A percentile compares a stretch with the other conserved stretches of the same genome.
Conservation (phyloP, 2,113 vertebrate genomes). For the Gadus macrocephalus region DNA sequence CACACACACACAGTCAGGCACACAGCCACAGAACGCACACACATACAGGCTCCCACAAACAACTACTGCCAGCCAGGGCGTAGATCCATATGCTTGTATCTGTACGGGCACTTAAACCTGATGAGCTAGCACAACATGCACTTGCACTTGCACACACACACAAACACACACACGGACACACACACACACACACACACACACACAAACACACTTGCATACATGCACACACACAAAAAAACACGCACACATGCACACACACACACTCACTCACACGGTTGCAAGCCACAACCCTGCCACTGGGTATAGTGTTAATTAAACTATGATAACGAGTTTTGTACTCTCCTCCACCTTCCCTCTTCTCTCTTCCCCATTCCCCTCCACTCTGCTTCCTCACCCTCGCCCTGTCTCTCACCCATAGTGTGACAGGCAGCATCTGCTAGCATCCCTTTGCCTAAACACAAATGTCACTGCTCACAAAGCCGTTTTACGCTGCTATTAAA, state of each 20-base stretch:
- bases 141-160: neutral
- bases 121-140: neutral
- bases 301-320: constrained; percentile 48
- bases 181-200: neutral
- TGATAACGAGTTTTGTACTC: constrained; percentile 18
- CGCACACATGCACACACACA: constrained; percentile 2
- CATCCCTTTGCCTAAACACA: no score
- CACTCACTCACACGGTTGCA: neutral
- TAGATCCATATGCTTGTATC: neutral
- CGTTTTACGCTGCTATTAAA: neutral
- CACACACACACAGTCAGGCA: neutral
- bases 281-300: constrained; percentile 7
- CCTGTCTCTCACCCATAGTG: no score
- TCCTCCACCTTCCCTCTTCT: constrained; percentile 17
- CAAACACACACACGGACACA: constrained; percentile 10
- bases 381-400: constrained; percentile 1
- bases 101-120: neutral
- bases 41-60: neutral
- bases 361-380: neutral
- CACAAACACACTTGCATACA: constrained; percentile 1
- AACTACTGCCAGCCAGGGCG: neutral
- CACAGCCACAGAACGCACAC: neutral
- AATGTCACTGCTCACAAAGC: no score
- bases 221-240: constrained; percentile 2
- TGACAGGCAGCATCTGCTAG: no score